Base-by-base conservation (phyloP, 2,888 invertebrate species). In the Oxyteleia sp. region DNA sequence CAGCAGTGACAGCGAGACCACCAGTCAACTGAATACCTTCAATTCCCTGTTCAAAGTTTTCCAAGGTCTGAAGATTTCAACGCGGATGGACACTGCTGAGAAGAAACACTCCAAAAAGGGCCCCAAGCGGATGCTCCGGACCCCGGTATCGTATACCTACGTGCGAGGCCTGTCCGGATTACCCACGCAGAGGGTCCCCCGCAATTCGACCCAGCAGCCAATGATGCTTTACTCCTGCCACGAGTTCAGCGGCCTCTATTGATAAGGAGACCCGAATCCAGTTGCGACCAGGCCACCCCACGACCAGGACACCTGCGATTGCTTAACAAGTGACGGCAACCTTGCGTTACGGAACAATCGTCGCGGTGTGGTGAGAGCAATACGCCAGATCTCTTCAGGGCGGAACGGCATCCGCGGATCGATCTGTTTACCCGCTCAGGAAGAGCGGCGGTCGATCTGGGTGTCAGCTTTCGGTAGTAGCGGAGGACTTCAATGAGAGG, bases 101-200 rank as follows among this genome's bases (percentile, higher is more conserved):
- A 96, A 95, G 89, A 90, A 91, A 72, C 88, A 88, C 38, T 85
- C 86, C 15, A 92, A 92, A 75, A 92, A 92, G 72, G 90, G 93
- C 74, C 96, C 96, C 0, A 96, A 97, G 91, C 95, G 96, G 87
- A 97, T 97, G 83, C 94, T 97, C 7, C 94, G 97, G 41, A 95
- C 96, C 61, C 97, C 97, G 0, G 96, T 97, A 10, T 95, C 96
- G 0, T 97, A 97, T 92, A 96, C 96, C 7, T 97, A 97, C 92
- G 96, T 97, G 1, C 96, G 96, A 85, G 97, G 97, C 51, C 94
- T 97, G 84, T 97, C 97, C 7, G 97, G 97, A 8, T 93, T 97
- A 68, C 97, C 97, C 5, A 97, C 97, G 0, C 97, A 97, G 91
- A 94, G 97, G 89, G 96, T 97, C 18, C 97, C 97, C 0, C 95